These are phyloP conservation scores for Graptemys geographica DNA, from an alignment of 2,797 vertebrate species.

Conservation along the genomic window DNA sequence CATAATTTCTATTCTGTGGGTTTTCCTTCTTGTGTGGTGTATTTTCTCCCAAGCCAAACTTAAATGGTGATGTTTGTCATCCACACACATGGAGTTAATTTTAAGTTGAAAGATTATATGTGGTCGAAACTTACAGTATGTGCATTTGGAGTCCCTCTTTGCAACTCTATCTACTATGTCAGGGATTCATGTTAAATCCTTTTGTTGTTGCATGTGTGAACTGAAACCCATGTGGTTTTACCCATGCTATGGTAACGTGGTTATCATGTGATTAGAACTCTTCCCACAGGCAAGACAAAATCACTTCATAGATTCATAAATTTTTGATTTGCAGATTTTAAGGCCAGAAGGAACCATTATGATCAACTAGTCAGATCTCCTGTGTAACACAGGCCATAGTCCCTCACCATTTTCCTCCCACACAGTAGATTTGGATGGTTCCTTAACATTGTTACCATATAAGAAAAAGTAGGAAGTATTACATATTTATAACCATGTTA, in stretches of 20 bases:
- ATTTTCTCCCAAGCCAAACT: not conserved
- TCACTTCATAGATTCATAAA: not conserved
- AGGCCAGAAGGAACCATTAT: not conserved
- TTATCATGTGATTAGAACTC: not conserved
- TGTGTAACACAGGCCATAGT: accelerated
- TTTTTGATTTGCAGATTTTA: not conserved
- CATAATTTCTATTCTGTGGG: not conserved
- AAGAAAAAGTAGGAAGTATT: too few relatives aligned
- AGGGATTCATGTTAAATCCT: not conserved
- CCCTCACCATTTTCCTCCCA: not conserved
- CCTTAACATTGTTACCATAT: not conserved
- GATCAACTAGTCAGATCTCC: not conserved
- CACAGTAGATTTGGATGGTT: not conserved
- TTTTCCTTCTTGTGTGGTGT: not conserved
- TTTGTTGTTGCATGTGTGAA: not conserved
- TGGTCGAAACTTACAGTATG: not conserved
- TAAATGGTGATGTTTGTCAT: not conserved
- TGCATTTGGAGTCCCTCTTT: not conserved
- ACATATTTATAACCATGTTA: too few relatives aligned
- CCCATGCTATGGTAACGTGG: not conserved
- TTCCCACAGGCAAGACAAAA: not conserved
- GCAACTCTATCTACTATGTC: not conserved
- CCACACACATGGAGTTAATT: not conserved
- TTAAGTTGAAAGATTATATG: not conserved
- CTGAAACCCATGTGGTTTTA: not conserved